Percentiles rank a stretch among this genome's conserved stretches.
These are phyloP conservation scores for Macquaria ambigua DNA, from an alignment of 2,113 vertebrate genomes.

Conservation along the genomic window DNA sequence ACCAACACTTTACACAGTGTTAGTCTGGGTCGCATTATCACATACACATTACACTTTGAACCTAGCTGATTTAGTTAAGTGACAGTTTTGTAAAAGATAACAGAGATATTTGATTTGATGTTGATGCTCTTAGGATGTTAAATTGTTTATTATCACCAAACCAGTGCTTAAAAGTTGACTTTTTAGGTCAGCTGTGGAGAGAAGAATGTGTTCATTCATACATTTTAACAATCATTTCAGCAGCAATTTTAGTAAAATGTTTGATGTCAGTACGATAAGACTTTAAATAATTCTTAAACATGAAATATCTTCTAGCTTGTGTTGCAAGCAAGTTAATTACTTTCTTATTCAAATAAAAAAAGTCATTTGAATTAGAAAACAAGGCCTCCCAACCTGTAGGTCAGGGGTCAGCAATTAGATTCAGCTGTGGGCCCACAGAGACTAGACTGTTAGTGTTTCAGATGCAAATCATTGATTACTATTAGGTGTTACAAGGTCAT, in stretches of 20 bases:
- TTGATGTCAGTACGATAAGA: neutral
- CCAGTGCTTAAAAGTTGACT: neutral
- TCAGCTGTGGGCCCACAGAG: too few species aligned
- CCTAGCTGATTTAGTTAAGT: neutral
- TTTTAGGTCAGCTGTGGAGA: neutral
- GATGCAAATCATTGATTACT: neutral
- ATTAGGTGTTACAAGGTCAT: neutral
- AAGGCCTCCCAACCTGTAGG: too few species aligned
- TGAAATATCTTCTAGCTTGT: too few species aligned
- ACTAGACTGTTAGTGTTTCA: neutral
- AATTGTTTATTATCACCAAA: neutral
- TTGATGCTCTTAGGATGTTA: neutral
- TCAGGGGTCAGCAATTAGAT: too few species aligned
- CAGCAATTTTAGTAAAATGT: neutral
- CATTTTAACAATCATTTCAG: neutral
- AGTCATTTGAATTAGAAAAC: too few species aligned
- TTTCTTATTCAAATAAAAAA: too few species aligned
- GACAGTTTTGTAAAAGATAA: neutral
- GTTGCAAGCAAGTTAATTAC: too few species aligned
- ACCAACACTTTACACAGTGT: too few species aligned
- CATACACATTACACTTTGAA: neutral
- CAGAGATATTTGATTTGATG: neutral
- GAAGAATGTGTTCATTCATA: neutral
- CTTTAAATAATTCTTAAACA: too few species aligned
- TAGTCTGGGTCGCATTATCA: neutral